phyloP scores from a whole-genome alignment of 1,140 invertebrate genomes.

The Listronotus bonariensis region DNA sequence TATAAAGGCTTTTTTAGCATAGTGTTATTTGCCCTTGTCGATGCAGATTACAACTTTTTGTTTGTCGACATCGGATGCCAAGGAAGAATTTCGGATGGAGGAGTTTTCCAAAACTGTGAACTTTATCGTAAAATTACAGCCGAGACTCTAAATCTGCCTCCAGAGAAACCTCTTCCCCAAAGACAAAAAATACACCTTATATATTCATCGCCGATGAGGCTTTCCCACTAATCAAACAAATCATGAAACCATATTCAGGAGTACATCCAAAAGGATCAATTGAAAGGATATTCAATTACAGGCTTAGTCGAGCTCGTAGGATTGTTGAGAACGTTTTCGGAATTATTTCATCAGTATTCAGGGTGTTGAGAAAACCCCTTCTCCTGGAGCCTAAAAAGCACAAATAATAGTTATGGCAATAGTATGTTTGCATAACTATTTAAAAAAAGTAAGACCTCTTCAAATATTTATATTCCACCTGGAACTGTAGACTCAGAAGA shows the following conservation, averaged over 20 bases:
- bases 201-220: conserved; percentile 47
- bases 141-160: conserved; percentile 24
- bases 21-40: no score
- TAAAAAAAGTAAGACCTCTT: no score
- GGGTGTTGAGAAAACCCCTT: no score
- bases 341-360: no score
- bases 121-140: conserved; percentile 35
- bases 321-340: no score
- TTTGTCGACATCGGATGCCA: conserved; percentile 18
- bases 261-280: conserved; percentile 35
- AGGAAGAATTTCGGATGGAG: conserved; percentile 49
- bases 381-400: no score
- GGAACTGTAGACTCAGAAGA: no score
- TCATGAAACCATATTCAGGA: conserved; percentile 55
- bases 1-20: no score
- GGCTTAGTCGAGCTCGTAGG: conserved; percentile 46
- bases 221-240: conserved; percentile 47
- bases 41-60: no score
- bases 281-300: conserved; percentile 51
- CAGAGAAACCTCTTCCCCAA: conserved; percentile 26
- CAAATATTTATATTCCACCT: no score
- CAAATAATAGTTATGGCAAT: no score
- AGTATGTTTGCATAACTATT: no score
- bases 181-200: conserved; percentile 33
- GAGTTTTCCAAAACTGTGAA: conserved; percentile 43